Conservation (phyloP, 2,113 vertebrate species). For the Pungitius pungitius region DNA sequence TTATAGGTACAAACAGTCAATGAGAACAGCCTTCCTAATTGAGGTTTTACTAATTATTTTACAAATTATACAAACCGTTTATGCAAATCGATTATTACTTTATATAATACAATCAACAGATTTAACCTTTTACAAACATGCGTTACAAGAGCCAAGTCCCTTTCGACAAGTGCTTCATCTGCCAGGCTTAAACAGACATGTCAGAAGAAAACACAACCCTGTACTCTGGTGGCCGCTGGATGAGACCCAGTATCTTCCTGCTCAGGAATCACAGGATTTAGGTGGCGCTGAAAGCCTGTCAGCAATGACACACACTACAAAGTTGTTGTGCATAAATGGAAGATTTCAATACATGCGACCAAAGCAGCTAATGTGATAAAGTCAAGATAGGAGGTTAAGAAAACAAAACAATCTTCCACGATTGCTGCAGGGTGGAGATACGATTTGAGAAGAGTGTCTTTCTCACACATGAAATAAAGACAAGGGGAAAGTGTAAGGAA, state of each 20-base stretch:
- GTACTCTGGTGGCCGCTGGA: slow-evolving; percentile 45
- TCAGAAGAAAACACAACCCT: slow-evolving; percentile 65
- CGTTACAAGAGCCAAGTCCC: slow-evolving; percentile 35
- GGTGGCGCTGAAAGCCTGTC: slow-evolving; percentile 71
- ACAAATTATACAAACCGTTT: background rate
- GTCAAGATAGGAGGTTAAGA: slow-evolving; percentile 14
- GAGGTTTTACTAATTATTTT: background rate
- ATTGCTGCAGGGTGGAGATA: background rate
- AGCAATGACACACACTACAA: slow-evolving; percentile 61
- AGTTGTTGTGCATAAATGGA: slow-evolving; percentile 44
- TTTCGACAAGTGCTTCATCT: slow-evolving; percentile 58
- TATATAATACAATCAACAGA: slow-evolving; percentile 26
- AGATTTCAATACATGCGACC: slow-evolving; percentile 5
- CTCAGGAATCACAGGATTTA: slow-evolving; percentile 71
- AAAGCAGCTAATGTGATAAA: slow-evolving; percentile 20
- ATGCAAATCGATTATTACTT: slow-evolving; percentile 41
- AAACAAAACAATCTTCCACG: background rate
- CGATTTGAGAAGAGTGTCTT: background rate
- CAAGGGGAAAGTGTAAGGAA: background rate
- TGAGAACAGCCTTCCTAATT: background rate
- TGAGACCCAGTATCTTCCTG: slow-evolving; percentile 72
- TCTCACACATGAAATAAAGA: background rate
- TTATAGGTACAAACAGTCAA: background rate
- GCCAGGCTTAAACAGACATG: slow-evolving; percentile 53
- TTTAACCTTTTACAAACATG: slow-evolving; percentile 43